These are phyloP conservation scores for Entomobrya proxima DNA, from an alignment of 2,888 invertebrate genomes.

Conservation along the genomic window DNA sequence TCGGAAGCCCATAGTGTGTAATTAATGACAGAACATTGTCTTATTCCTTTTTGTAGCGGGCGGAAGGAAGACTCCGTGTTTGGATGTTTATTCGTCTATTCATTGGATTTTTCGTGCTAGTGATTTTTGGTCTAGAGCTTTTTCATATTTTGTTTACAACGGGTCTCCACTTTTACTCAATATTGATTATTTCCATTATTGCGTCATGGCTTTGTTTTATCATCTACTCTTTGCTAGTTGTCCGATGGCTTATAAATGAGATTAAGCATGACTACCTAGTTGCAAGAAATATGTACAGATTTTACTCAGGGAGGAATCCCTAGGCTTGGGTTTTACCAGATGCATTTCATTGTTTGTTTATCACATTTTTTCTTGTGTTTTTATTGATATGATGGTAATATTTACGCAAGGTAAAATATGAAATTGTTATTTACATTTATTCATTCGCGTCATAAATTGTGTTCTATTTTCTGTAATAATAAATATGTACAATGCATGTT, in stretches of 20 bases:
- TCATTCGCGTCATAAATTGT: neutral
- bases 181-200: conserved; percentile 62
- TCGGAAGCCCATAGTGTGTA: too few species aligned
- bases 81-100: conserved; percentile 64
- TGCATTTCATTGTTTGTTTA: neutral
- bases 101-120: conserved; percentile 60
- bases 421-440: neutral
- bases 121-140: conserved; percentile 61
- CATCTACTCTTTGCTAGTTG: conserved; percentile 64
- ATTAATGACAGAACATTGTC: too few species aligned
- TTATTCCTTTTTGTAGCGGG: conserved; percentile 43
- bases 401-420: neutral
- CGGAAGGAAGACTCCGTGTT: conserved; percentile 56
- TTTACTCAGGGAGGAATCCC: conserved; percentile 67
- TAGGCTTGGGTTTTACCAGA: neutral
- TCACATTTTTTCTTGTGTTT: neutral
- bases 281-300: conserved; percentile 66
- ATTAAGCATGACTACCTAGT: conserved; percentile 63
- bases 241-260: conserved; percentile 65
- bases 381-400: neutral
- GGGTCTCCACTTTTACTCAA: conserved; percentile 64
- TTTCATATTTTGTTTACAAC: conserved; percentile 44
- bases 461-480: conserved; percentile 33
- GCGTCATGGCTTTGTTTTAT: conserved; percentile 67
- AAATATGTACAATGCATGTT: conserved; percentile 19